Percentiles rank a stretch among this genome's conserved stretches.
Evolutionary conservation across 2,113 vertebrate species (phyloP).

Genomic region (Nymphicus hollandicus): DNA sequence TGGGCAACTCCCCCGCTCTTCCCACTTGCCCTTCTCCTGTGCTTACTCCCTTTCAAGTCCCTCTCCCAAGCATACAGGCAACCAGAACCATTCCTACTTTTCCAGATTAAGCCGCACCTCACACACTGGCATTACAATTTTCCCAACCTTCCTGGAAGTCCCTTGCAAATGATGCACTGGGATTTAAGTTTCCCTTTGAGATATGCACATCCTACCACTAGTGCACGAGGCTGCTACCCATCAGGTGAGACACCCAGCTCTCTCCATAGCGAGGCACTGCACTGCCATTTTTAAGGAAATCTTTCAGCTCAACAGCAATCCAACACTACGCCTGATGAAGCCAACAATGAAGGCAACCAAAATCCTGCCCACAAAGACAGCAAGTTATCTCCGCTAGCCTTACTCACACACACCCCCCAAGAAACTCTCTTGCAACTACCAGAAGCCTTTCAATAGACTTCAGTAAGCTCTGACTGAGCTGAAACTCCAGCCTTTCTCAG

Average conservation of each 20-base stretch:
- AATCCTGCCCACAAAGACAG: not conserved
- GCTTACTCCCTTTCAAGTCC: not conserved
- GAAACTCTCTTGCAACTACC: accelerated
- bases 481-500: not conserved
- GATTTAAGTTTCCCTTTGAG: not conserved
- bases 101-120: not conserved
- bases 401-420: not conserved
- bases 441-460: accelerated
- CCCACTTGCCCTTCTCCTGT: not conserved
- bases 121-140: accelerated
- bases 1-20: not conserved
- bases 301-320: not conserved
- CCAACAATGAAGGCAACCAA: not conserved
- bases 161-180: accelerated
- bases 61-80: not conserved
- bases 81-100: not conserved
- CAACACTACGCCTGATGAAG: accelerated
- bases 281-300: not conserved
- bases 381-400: not conserved
- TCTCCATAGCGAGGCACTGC: not conserved
- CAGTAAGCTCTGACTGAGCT: not conserved
- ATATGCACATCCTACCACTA: accelerated
- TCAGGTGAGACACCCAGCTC: accelerated
- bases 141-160: not conserved
- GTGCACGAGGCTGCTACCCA: accelerated